Conservation (phyloP, 2,113 vertebrate species). For the Mystacornis crossleyi region DNA sequence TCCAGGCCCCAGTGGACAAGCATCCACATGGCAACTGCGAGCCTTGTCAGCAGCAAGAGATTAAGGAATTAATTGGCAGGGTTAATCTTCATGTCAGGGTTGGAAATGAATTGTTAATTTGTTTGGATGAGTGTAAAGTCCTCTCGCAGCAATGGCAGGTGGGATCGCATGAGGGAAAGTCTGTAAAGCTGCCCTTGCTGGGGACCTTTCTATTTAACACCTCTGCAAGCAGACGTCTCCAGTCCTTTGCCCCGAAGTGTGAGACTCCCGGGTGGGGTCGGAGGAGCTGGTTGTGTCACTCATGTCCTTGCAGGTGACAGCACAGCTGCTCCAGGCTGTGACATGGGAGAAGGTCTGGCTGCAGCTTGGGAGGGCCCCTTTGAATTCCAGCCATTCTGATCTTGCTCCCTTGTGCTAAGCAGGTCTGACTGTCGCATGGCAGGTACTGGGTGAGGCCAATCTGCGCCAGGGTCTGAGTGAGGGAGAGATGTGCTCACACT, state of each 20-base stretch:
- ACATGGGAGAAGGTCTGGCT: background rate
- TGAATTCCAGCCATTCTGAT: rapidly evolving
- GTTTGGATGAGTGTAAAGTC: slow-evolving; percentile 15
- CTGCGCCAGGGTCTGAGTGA: background rate
- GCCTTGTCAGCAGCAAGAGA: slow-evolving; percentile 37
- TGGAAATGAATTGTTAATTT: slow-evolving; percentile 57
- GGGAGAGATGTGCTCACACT: background rate
- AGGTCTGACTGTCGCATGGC: background rate
- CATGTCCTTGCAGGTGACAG: background rate
- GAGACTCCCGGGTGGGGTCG: background rate
- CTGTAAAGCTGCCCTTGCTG: background rate
- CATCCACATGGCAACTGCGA: slow-evolving; percentile 49
- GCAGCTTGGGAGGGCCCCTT: background rate
- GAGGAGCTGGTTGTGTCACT: background rate
- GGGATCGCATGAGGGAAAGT: background rate
- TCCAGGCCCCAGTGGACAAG: background rate
- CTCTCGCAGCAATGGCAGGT: background rate
- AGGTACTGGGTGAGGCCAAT: background rate
- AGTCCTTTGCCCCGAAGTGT: rapidly evolving
- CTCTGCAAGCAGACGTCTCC: background rate
- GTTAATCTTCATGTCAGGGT: slow-evolving; percentile 52
- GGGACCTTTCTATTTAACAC: background rate
- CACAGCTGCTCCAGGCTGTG: background rate
- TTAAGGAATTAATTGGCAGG: slow-evolving; percentile 63
- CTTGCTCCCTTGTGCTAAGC: background rate